Evolutionary conservation across 2,113 vertebrate species (phyloP).

Genomic region (Alaudala cheleensis): DNA sequence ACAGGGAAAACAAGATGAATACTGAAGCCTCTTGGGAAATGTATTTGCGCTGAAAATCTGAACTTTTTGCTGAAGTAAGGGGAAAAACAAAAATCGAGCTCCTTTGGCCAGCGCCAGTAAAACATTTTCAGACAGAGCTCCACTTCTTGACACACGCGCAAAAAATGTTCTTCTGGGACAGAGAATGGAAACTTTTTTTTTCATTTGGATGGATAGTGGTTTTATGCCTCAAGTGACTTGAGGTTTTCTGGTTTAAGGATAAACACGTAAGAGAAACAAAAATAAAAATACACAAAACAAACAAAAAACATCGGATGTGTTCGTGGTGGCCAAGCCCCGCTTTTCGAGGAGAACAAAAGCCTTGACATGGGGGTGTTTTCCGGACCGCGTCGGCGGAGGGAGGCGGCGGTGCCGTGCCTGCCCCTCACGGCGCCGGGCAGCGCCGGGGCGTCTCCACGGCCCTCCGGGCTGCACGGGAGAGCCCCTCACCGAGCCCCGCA

Average conservation of each 20-base stretch:
- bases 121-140: background rate
- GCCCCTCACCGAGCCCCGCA: no score
- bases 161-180: background rate
- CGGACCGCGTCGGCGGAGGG: background rate
- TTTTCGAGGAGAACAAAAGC: background rate
- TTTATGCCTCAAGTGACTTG: background rate
- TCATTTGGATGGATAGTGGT: background rate
- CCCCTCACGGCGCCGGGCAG: background rate
- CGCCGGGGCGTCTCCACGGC: background rate
- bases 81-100: background rate
- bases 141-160: fast-evolving
- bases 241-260: background rate
- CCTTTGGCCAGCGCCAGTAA: background rate
- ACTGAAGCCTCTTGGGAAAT: background rate
- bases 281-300: fast-evolving
- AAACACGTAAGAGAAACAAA: background rate
- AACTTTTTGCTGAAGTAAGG: background rate
- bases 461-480: fast-evolving
- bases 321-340: background rate
- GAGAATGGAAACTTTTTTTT: background rate
- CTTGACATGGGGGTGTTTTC: fast-evolving
- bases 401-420: background rate
- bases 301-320: background rate
- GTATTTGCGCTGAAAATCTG: background rate
- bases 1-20: background rate